Evolutionary conservation across 2,113 vertebrate species (phyloP), one percentile per base, ranked within the genome.

Genomic region (Barbus barbus): DNA sequence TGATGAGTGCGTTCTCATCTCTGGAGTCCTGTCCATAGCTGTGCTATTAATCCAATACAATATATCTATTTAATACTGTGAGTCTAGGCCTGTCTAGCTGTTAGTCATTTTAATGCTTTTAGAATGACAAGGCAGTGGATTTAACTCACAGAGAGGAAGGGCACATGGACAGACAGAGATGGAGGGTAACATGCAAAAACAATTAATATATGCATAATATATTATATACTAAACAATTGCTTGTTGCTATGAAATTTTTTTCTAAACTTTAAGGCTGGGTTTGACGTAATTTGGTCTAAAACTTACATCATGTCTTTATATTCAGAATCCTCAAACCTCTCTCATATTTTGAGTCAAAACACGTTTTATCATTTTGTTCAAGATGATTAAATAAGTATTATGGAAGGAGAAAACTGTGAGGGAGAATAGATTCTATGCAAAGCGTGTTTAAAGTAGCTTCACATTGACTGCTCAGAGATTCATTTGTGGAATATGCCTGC

Each of bases 21-120:
- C 87, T 90, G 84, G 89, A 85, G 78, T 83, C 82, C 87, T 91
- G 91, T 93, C 88, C 85, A 91, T 91, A 84, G 90, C 90, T 83
- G 86, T 89, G 83, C 88, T 91, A 91, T 94, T 91, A 93, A 94
- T 94, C 90, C 91, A 88, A 87, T 61, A 86, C 90, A 93, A 92
- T 91, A 90, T 91, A 90, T 92, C 91, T 90, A 88, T 88, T 92
- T 92, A 92, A 93, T 91, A 90, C 87, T 83, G 88, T 89, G 87
- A 88, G 84, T 90, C 84, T 67, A 61, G 84, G 89, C 78, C 84
- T 81, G 85, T 92, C 77, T 88, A 85, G 89, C 85, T 63, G 86
- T 92, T 92, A 85, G 88, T 93, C 89, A 92, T 93, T 89, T 90
- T 90, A 91, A 91, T 33, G 83, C 88, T 87, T 87, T 83, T 77